phyloP scores from a whole-genome alignment of 2,797 vertebrate species.

The Gouania willdenowi region DNA sequence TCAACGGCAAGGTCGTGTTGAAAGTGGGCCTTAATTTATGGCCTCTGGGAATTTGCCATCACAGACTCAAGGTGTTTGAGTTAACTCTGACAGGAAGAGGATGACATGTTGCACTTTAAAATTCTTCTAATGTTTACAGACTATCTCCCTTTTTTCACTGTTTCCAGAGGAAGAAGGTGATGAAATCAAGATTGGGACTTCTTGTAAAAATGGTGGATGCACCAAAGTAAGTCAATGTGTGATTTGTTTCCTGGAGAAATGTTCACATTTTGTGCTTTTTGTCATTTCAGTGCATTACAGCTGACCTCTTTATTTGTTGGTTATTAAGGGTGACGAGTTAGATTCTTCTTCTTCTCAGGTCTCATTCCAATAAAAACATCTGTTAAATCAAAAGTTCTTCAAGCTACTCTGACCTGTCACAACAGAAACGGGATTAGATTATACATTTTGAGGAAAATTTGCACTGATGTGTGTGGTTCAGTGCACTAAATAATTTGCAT shows the following conservation, averaged over 20 bases:
- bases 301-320: too few relatives aligned
- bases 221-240: conserved; percentile 81
- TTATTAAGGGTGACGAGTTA: too few relatives aligned
- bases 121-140: conserved; percentile 8
- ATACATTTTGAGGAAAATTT: conserved; percentile 22
- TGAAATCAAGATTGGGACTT: conserved; percentile 91
- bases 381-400: too few relatives aligned
- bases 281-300: too few relatives aligned
- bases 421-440: conserved; percentile 31
- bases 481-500: conserved; percentile 38
- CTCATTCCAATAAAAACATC: not conserved
- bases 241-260: too few relatives aligned
- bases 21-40: conserved; percentile 45
- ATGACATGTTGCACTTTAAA: conserved; percentile 6
- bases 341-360: too few relatives aligned
- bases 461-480: conserved; percentile 19
- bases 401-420: conserved; percentile 26
- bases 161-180: conserved; percentile 88
- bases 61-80: conserved; percentile 24
- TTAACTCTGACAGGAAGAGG: conserved; percentile 24
- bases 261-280: too few relatives aligned
- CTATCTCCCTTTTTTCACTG: not conserved
- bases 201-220: conserved; percentile 95
- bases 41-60: conserved; percentile 29
- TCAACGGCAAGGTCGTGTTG: conserved; percentile 44